Percentiles rank a stretch among this genome's conserved stretches.
These are phyloP conservation scores for Bos javanicus DNA, from an alignment of 2,113 vertebrate genomes.

Conservation along the genomic window DNA sequence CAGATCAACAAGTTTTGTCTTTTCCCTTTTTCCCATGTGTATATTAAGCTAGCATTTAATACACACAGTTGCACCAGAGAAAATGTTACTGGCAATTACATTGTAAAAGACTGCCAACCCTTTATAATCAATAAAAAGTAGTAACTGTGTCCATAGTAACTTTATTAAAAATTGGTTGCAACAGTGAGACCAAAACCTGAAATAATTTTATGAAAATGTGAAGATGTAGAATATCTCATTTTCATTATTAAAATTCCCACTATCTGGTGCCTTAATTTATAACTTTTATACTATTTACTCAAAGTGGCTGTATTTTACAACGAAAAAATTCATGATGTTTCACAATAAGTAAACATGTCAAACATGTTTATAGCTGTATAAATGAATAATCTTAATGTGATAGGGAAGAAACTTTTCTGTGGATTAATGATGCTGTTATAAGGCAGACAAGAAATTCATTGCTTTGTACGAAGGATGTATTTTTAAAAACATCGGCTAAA, in stretches of 20 bases:
- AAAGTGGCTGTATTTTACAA: not conserved
- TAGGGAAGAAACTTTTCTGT: not conserved
- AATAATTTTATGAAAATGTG: not conserved
- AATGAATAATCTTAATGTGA: not conserved
- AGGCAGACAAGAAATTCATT: not conserved
- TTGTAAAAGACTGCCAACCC: not conserved
- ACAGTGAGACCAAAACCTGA: not conserved
- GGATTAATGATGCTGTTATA: not conserved
- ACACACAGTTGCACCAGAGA: not conserved
- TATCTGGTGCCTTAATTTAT: not conserved
- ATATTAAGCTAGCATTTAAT: not conserved
- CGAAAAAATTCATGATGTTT: not conserved
- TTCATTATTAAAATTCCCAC: not conserved
- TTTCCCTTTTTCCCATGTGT: not conserved
- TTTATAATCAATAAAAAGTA: not conserved
- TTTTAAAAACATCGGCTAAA: not conserved
- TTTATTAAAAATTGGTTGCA: not conserved
- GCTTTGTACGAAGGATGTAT: not conserved
- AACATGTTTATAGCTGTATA: not conserved
- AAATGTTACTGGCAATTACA: not conserved
- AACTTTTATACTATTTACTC: not conserved
- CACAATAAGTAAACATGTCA: not conserved
- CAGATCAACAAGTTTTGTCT: not conserved
- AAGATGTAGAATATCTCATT: not conserved
- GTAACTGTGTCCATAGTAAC: not conserved